Evolutionary conservation across 2,888 invertebrate genomes (phyloP).

Genomic region (Chloroclysta siterata): DNA sequence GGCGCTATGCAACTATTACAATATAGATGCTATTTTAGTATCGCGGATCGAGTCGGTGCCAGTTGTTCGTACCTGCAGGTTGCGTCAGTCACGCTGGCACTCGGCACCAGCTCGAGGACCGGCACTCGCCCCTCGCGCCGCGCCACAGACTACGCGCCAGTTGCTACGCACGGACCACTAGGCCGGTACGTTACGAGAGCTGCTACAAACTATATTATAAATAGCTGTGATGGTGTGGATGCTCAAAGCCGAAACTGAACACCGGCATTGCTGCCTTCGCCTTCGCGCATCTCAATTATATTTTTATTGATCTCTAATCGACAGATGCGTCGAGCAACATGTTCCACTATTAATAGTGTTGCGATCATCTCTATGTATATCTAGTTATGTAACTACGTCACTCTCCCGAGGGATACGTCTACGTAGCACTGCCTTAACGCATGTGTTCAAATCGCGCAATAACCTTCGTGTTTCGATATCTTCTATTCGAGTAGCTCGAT

Average conservation of each 20-base stretch:
- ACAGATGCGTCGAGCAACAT: constrained; percentile 39
- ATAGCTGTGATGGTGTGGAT: constrained; percentile 18
- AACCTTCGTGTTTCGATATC: constrained; percentile 11
- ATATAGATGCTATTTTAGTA: too few species aligned
- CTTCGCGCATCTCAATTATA: constrained; percentile 45
- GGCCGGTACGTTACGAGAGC: neutral
- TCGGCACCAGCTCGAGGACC: too few species aligned
- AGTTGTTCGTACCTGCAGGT: too few species aligned
- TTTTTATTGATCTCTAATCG: constrained; percentile 51
- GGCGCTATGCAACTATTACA: neutral
- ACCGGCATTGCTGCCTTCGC: constrained; percentile 21
- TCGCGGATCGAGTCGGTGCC: too few species aligned
- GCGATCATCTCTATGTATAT: neutral
- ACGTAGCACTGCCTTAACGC: constrained; percentile 60
- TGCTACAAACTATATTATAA: constrained; percentile 1
- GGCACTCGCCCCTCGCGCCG: too few species aligned
- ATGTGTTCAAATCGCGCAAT: constrained; percentile 62
- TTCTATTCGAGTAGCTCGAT: constrained; percentile 14
- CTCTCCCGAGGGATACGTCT: neutral
- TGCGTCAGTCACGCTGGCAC: too few species aligned
- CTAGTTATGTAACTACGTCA: neutral
- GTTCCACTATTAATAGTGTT: constrained; percentile 13
- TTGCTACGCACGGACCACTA: neutral
- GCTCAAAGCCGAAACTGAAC: constrained; percentile 17
- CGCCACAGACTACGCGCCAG: constrained; percentile 1